Conservation (phyloP, 2,113 vertebrate species). For the Apteryx mantelli region DNA sequence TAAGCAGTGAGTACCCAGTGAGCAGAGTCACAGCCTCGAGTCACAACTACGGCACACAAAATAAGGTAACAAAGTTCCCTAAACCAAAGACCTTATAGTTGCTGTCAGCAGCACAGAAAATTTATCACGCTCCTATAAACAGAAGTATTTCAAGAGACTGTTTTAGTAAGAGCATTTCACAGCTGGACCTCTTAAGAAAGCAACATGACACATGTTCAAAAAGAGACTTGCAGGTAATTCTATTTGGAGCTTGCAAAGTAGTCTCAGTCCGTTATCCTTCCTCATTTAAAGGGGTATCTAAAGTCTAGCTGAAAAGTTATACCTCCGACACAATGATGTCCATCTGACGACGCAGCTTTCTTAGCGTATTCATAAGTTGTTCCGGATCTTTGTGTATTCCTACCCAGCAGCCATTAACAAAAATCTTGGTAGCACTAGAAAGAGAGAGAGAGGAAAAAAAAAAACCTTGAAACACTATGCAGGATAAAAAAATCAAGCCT, state of each 20-base stretch:
- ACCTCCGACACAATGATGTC: constrained; percentile 99
- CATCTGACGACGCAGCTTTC: constrained; percentile 96
- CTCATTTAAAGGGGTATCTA: not conserved
- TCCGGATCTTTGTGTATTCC: constrained; percentile 99
- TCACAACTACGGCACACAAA: not conserved
- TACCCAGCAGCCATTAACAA: constrained; percentile 99
- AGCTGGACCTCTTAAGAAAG: not conserved
- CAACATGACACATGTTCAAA: not conserved
- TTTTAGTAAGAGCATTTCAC: not conserved
- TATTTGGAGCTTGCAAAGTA: not conserved
- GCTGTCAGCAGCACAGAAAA: not conserved
- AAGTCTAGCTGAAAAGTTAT: not conserved
- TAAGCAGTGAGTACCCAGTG: not conserved
- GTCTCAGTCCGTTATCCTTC: not conserved
- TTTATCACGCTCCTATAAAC: not conserved
- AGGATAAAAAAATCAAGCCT: not conserved
- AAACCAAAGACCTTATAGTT: not conserved
- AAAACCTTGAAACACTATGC: not conserved
- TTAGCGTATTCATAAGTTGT: constrained; percentile 96
- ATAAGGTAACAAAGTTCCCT: not conserved
- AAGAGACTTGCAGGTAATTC: not conserved
- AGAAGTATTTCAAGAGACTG: not conserved
- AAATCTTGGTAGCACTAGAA: constrained; percentile 95
- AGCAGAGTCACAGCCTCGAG: not conserved
- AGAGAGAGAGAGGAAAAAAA: not conserved